A percentile compares a stretch with the other conserved stretches of the same genome.
Evolutionary conservation across 2,888 invertebrate genomes (phyloP).

Genomic region (Eupithecia inturbata): DNA sequence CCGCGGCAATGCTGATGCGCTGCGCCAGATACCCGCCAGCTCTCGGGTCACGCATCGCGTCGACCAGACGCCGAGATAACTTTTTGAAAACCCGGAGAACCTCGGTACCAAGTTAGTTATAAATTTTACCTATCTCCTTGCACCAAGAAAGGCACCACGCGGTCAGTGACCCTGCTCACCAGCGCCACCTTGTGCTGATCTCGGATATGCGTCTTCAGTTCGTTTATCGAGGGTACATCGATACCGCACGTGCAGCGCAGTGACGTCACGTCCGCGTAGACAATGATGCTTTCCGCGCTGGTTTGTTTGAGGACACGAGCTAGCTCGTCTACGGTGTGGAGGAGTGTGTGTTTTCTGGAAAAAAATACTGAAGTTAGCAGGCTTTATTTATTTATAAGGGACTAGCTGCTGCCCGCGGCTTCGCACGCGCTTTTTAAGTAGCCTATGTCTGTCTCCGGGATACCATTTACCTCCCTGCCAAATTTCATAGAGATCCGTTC

Average conservation of each 20-base stretch:
- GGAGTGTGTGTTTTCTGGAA: conserved; percentile 20
- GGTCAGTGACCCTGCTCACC: conserved; percentile 49
- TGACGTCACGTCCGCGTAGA: conserved; percentile 70
- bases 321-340: conserved; percentile 19
- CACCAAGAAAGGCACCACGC: conserved; percentile 67
- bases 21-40: no score
- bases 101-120: no score
- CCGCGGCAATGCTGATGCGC: no score
- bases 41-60: no score
- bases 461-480: no score
- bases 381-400: conserved; percentile 33
- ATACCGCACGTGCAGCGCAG: conserved; percentile 66
- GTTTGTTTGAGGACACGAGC: conserved; percentile 11
- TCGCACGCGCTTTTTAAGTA: not conserved
- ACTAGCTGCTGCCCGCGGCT: conserved; percentile 43
- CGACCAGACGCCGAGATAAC: no score
- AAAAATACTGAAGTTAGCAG: not conserved
- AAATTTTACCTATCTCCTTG: conserved; percentile 1
- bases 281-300: conserved; percentile 64
- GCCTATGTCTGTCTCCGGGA: no score
- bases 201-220: conserved; percentile 64
- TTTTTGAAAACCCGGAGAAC: no score
- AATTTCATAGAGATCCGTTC: no score
- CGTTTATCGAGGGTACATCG: conserved; percentile 53
- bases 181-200: conserved; percentile 55